Base-by-base conservation (phyloP, 1,140 invertebrate genomes). In the Megathymus violae region DNA sequence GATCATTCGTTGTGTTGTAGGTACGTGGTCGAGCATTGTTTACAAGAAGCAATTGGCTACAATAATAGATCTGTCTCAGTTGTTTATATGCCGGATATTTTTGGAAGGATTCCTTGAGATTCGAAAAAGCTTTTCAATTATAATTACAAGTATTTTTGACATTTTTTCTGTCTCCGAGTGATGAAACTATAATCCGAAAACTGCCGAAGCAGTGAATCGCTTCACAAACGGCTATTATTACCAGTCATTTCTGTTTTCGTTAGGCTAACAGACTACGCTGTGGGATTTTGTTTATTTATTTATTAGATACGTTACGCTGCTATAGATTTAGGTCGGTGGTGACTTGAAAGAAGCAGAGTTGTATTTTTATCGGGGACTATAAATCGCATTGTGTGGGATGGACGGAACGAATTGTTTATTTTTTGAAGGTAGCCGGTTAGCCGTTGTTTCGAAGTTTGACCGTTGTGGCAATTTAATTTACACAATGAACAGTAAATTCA, bases 331-430 rank as follows among this genome's bases (percentile, higher is more conserved):
- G 68, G 52, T 54, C 63, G 62, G 62, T 74, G 70, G 66, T 67
- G 79, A 82, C 74, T 81, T 79, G 62, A 80, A 83, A 83, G 73
- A 83, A 78, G 64, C 74, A 65, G 80, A 78, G 87, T 60, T 80
- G 83, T 89, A 89, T 89, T 89, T 89, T 88, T 80, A 80, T 87
- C 79, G 75, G 74, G 78, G 78, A 85, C 67, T 80, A 86, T 88
- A 86, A 89, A 88, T 89, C 83, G 82, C 73, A 86, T 85, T 88
- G 87, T 89, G 87, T 89, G 83, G 83, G 87, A 62, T 58, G 71
- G 52, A 43, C 44, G 16, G 41, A 64, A 64, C 46, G 63, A 56
- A 52, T 40, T 82, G 80, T 86, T 86, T 87, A 82, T 82, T 81
- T 71, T 77, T 76, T 77, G 61, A 64, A 52, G 65, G 74, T 69